Percentiles rank a stretch among this genome's conserved stretches.
These are phyloP conservation scores for Petaurus breviceps DNA, from an alignment of 2,113 vertebrate genomes.

Conservation along the genomic window DNA sequence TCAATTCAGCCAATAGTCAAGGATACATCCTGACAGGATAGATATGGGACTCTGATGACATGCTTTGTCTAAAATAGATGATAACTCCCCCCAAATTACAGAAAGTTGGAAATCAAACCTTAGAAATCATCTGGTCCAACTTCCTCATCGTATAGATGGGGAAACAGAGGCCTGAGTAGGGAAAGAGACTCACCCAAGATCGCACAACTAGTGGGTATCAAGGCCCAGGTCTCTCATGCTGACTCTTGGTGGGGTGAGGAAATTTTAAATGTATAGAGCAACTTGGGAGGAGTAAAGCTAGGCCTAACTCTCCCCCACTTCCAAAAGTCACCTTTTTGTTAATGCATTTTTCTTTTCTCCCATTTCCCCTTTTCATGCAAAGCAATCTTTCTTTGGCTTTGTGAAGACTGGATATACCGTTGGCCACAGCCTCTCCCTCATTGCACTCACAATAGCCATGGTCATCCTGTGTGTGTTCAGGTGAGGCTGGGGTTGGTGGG, in stretches of 20 bases:
- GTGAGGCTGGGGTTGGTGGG: slow-evolving; percentile 79
- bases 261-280: too few relatives aligned
- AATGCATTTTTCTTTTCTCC: not conserved
- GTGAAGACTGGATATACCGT: slow-evolving; percentile 95
- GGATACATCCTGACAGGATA: not conserved
- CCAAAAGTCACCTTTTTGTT: not conserved
- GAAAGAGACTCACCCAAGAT: not conserved
- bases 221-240: not conserved
- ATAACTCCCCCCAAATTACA: not conserved
- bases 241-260: not conserved
- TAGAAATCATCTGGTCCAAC: not conserved
- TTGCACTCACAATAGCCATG: slow-evolving; percentile 90
- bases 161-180: not conserved
- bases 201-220: not conserved
- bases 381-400: slow-evolving; percentile 88
- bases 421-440: slow-evolving; percentile 92
- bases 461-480: slow-evolving; percentile 94
- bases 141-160: not conserved
- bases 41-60: not conserved
- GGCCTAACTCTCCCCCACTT: not conserved
- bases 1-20: not conserved
- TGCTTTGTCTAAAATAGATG: not conserved
- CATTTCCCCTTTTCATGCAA: slow-evolving; percentile 41
- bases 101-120: not conserved
- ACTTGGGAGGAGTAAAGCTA: not conserved